Evolutionary conservation across 1,140 invertebrate genomes (phyloP).

Genomic region (Amyelois transitella): DNA sequence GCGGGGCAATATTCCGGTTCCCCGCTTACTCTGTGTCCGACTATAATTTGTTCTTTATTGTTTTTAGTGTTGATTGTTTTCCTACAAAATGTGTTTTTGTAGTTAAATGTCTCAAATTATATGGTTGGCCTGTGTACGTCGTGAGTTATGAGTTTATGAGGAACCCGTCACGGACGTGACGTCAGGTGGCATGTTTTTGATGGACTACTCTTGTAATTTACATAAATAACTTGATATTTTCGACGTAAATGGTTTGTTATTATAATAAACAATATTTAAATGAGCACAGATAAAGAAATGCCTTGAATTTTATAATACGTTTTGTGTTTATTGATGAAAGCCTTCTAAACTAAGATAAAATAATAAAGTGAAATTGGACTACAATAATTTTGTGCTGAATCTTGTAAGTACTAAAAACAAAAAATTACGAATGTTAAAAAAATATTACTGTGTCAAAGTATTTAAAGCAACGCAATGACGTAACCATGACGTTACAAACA

Average conservation of each 20-base stretch:
- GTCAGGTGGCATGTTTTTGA: conserved; percentile 20
- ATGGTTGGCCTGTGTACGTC: conserved; percentile 14
- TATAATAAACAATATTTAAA: neutral
- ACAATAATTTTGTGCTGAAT: too few species aligned
- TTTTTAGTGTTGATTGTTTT: conserved; percentile 66
- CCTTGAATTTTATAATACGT: too few species aligned
- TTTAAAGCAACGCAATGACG: too few species aligned
- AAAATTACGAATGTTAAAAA: too few species aligned
- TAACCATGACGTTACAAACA: too few species aligned
- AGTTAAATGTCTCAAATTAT: conserved; percentile 25
- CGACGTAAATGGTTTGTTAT: neutral
- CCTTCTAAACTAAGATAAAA: too few species aligned
- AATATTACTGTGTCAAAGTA: too few species aligned
- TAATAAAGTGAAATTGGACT: too few species aligned
- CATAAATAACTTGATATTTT: neutral
- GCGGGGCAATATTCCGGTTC: conserved; percentile 33
- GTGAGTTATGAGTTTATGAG: conserved; percentile 23
- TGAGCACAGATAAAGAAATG: too few species aligned
- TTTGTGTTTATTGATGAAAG: too few species aligned
- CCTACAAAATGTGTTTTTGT: conserved; percentile 49
- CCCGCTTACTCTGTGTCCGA: conserved; percentile 46
- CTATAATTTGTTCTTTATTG: conserved; percentile 65
- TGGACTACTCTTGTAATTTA: conserved; percentile 10
- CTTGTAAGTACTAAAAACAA: too few species aligned
- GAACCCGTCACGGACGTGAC: neutral